Conservation (phyloP, 1,140 invertebrate species). For the Ceratosolen fusciceps region DNA sequence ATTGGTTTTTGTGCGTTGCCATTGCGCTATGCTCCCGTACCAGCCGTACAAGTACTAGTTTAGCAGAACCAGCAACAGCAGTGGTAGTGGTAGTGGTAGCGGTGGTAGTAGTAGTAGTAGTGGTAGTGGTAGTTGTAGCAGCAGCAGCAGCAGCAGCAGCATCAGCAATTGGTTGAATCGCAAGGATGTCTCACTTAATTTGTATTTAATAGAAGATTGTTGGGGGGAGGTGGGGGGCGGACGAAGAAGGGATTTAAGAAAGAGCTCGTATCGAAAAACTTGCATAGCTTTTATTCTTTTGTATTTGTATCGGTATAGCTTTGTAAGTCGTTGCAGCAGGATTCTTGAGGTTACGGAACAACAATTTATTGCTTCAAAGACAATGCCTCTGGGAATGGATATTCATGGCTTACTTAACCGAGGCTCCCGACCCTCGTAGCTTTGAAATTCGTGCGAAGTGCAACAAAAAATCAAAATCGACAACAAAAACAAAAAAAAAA, state of each 20-base stretch:
- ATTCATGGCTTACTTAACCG: background rate
- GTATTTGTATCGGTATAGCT: background rate
- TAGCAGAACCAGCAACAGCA: too few species aligned
- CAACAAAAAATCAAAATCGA: too few species aligned
- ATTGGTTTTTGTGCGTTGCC: constrained; percentile 13
- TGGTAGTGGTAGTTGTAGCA: too few species aligned
- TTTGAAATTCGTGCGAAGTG: background rate
- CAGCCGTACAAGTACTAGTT: too few species aligned
- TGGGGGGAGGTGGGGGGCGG: too few species aligned
- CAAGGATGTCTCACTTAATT: background rate
- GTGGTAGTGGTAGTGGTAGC: too few species aligned
- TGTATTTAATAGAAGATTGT: background rate
- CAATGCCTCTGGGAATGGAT: constrained; percentile 5
- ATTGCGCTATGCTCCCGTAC: too few species aligned
- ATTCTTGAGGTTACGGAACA: background rate
- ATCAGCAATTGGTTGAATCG: too few species aligned
- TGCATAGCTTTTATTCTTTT: constrained; percentile 9
- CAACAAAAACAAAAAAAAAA: too few species aligned
- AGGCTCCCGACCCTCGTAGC: background rate
- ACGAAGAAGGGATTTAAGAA: background rate
- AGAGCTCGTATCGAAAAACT: background rate
- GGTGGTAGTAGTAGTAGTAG: too few species aligned
- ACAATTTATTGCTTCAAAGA: constrained; percentile 17
- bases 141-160: too few species aligned
- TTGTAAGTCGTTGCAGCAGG: background rate